phyloP scores from a whole-genome alignment of 2,797 vertebrate species.

The Pyrrhura leucotis region DNA sequence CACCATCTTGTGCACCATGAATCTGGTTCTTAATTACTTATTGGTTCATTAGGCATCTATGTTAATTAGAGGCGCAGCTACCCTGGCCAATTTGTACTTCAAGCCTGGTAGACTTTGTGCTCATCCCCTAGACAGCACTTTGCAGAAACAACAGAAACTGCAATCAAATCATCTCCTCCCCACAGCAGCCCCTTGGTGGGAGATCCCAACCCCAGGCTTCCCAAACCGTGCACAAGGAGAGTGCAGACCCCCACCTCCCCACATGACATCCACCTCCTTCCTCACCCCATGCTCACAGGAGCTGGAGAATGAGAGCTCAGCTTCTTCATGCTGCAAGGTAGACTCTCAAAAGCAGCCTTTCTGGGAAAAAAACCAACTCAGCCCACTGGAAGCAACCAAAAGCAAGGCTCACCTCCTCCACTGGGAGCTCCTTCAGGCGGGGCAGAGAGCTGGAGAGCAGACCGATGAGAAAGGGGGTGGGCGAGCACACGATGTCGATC shows the following conservation, averaged over 20 bases:
- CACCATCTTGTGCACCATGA: background rate
- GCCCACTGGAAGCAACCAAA: rapidly evolving
- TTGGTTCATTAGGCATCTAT: background rate
- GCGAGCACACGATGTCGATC: slow-evolving; percentile 97
- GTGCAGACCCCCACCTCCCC: background rate
- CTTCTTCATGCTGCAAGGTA: rapidly evolving
- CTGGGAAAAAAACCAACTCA: background rate
- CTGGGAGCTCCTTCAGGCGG: slow-evolving; percentile 91
- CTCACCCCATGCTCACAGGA: rapidly evolving
- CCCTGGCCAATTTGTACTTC: background rate
- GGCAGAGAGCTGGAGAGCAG: slow-evolving; percentile 93
- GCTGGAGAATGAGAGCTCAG: rapidly evolving
- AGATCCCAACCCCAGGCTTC: background rate
- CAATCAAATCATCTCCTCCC: background rate
- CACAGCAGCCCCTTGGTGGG: background rate
- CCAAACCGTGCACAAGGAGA: background rate
- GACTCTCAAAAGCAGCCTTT: background rate
- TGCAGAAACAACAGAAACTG: background rate
- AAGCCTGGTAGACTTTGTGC: background rate
- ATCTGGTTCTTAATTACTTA: background rate
- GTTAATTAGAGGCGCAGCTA: background rate
- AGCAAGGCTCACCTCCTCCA: slow-evolving; percentile 89
- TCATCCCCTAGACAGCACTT: background rate
- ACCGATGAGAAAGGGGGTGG: slow-evolving; percentile 95
- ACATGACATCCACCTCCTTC: rapidly evolving